Base-by-base conservation (phyloP, 2,888 invertebrate genomes). In the Scaptomyza caliginosa region DNA sequence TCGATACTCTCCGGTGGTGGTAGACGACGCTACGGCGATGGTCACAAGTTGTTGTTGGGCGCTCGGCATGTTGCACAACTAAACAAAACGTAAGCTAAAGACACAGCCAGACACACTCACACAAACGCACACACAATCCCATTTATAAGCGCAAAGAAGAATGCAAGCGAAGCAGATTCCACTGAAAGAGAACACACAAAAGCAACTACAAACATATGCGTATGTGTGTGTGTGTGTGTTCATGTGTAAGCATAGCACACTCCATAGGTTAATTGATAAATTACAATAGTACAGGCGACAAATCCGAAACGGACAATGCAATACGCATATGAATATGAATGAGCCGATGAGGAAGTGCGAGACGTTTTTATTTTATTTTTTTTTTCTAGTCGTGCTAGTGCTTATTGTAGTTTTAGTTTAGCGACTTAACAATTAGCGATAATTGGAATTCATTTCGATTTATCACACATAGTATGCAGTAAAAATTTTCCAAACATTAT, bases 401-500 rank as follows among this genome's bases (percentile, higher is more conserved):
- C 11, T n/a, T 63, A 56, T 42, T 57, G 32, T 30, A 49, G 55
- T 36, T 51, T 46, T 39, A 46, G 57, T 40, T 58, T 70, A 32
- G 24, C 38, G 17, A 43, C 52, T 46, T 13, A 62, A 59, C 81
- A 69, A 77, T 79, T 79, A 83, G 66, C 59, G 78, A 64, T 84
- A 70, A 80, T 80, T 80, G 73, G 51, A 64, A 55, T 59, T 67
- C 63, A 65, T 62, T 75, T 66, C 49, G 55, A 78, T 77, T 66
- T 63, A 59, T 56, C 60, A 19, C 28, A 43, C 8, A n/a, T n/a
- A n/a, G n/a, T 13, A 17, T 13, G 11, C 46, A 56, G 45, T 23
- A 64, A 79, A 81, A 79, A 62, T 77, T 81, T 80, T 77, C 80
- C 81, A 67, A 43, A 74, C 38, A 66, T 71, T 68, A 67, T 70